Evolutionary conservation across 2,113 vertebrate genomes (phyloP).

Genomic region (Hemicordylus capensis): DNA sequence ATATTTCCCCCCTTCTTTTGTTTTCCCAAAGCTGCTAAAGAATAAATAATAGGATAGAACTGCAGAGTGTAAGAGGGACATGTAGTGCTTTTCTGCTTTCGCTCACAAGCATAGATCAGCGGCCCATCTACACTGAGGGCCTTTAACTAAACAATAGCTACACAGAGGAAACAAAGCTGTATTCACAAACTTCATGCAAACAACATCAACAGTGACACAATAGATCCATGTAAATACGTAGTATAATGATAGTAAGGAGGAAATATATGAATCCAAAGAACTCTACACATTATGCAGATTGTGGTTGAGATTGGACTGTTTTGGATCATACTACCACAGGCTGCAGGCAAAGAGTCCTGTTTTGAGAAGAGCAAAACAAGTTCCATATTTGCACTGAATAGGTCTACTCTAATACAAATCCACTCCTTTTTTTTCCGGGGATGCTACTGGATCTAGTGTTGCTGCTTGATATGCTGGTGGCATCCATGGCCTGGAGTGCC

Average conservation of each 20-base stretch:
- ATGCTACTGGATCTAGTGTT: neutral
- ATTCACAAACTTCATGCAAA: slow-evolving; percentile 5
- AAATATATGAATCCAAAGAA: neutral
- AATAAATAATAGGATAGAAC: slow-evolving; percentile 10
- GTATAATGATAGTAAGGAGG: slow-evolving; percentile 4
- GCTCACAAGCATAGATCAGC: slow-evolving; percentile 21
- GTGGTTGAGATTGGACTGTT: too few species aligned
- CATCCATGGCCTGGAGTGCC: neutral
- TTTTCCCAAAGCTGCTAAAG: slow-evolving; percentile 14
- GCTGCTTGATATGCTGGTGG: neutral
- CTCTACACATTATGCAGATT: neutral
- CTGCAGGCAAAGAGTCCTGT: neutral
- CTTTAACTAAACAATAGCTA: slow-evolving; percentile 5
- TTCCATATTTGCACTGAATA: neutral
- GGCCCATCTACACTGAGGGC: slow-evolving; percentile 14
- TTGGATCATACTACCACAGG: neutral
- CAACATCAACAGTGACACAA: neutral
- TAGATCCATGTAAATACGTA: neutral
- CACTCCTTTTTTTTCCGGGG: neutral
- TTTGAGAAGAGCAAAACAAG: neutral
- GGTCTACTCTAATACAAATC: neutral
- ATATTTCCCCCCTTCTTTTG: neutral
- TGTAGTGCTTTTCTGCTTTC: neutral
- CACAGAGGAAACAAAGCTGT: slow-evolving; percentile 16
- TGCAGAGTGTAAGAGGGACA: neutral